A percentile compares a stretch with the other conserved stretches of the same genome.
Conservation (phyloP, 2,888 invertebrate genomes). For the Euproctis similis region DNA sequence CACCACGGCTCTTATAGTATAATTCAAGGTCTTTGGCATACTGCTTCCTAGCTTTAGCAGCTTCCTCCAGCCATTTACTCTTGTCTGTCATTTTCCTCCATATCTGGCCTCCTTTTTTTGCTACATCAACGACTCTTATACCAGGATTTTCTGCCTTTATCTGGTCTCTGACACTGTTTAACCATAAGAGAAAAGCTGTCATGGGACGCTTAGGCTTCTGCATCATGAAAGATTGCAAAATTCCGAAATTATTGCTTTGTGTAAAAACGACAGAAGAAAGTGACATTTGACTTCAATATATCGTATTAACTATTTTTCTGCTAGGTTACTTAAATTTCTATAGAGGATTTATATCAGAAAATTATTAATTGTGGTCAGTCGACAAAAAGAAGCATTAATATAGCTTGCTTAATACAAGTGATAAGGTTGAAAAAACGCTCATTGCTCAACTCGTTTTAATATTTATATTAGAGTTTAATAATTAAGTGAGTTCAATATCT, state of each 20-base stretch:
- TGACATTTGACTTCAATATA: too few species aligned
- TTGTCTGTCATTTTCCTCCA: not conserved
- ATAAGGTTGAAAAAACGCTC: too few species aligned
- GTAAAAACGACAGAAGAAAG: too few species aligned
- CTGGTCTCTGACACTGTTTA: not conserved
- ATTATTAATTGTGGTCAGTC: too few species aligned
- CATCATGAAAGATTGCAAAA: conserved; percentile 6
- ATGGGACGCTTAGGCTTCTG: not conserved
- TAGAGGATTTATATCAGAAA: too few species aligned
- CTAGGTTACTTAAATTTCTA: too few species aligned
- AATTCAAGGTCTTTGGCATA: not conserved
- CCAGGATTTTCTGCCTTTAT: conserved; percentile 1
- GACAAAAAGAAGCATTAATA: too few species aligned
- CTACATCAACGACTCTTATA: not conserved
- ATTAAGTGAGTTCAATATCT: not conserved
- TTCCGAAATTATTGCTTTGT: too few species aligned
- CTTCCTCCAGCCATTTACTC: not conserved
- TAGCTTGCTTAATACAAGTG: too few species aligned
- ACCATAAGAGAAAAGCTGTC: conserved; percentile 1
- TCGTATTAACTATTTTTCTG: too few species aligned
- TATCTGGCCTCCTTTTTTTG: not conserved
- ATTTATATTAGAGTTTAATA: too few species aligned
- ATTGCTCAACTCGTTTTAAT: too few species aligned
- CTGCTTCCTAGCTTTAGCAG: not conserved
- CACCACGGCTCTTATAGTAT: not conserved